Conservation (phyloP, 2,113 vertebrate genomes). For the Isurus oxyrinchus region DNA sequence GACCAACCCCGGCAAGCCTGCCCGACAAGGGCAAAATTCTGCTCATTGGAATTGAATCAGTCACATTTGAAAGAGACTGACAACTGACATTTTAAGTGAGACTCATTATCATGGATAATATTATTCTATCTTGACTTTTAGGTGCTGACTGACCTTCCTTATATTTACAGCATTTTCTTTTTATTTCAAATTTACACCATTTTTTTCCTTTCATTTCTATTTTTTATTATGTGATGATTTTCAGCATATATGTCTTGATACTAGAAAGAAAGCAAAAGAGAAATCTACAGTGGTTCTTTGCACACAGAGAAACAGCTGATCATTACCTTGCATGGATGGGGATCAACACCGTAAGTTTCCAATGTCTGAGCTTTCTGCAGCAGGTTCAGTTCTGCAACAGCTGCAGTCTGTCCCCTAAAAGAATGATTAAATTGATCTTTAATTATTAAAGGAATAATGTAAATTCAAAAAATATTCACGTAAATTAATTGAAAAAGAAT, state of each 20-base stretch:
- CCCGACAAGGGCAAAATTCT: too few species aligned
- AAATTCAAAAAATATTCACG: neutral
- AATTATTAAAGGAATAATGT: neutral
- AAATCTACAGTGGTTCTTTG: neutral
- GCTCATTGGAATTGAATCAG: neutral
- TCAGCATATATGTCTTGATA: neutral
- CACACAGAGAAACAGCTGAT: neutral
- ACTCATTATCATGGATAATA: neutral
- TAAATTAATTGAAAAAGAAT: neutral
- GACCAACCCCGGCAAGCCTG: too few species aligned
- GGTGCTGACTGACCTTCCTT: neutral
- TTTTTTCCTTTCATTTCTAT: neutral
- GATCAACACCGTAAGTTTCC: slow-evolving; percentile 95
- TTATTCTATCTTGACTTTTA: neutral
- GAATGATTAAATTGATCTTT: slow-evolving; percentile 35
- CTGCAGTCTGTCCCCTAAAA: slow-evolving; percentile 76
- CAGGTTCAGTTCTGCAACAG: slow-evolving; percentile 85
- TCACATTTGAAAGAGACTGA: neutral
- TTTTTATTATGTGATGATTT: neutral
- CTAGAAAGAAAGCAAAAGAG: neutral
- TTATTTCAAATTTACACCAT: neutral
- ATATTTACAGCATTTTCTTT: neutral
- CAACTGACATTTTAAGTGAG: neutral
- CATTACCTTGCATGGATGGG: slow-evolving; percentile 94
- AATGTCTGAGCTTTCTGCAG: slow-evolving; percentile 85